Base-by-base conservation (phyloP, 2,888 invertebrate genomes). In the Quadroppia sp. region DNA sequence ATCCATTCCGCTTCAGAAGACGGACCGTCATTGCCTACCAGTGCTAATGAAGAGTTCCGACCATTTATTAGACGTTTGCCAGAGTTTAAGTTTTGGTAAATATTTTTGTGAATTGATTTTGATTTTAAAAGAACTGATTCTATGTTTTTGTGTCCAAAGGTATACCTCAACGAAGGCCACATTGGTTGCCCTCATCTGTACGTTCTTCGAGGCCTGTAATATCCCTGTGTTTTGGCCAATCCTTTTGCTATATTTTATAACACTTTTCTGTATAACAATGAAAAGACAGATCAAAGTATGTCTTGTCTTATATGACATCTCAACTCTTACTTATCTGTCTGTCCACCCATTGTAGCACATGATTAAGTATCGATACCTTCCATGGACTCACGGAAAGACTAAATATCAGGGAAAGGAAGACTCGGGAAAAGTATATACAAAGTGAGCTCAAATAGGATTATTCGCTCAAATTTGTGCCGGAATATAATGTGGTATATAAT, bases 141-240 rank as follows among this genome's bases (percentile, higher is more conserved):
- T n/a, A n/a, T n/a, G n/a, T n/a, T n/a, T n/a, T n/a, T n/a, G n/a
- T n/a, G n/a, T 61, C 1, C 20, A 11, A 23, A 86, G 86, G 86
- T 89, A 97, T 80, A 95, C 97, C 79, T 92, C 96, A 76, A 90
- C 92, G 76, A 96, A 95, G 83, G 95, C 97, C 79, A 94, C 97
- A 50, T 79, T 94, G 15, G 87, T 99, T 79, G 95, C 91, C 59
- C 87, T 93, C 81, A 84, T 89, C 79, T 96, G 95, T 85, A 99
- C 99, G 76, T 92, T 96, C 84, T 96, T 99, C 83, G 95, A 98
- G 81, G 90, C 91, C 80, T 95, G 98, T 84, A 96, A 99, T 86
- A 91, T 99, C 83, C 99, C 99, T 82, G 99, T 99, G 80, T 99
- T 99, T 85, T 99, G 99, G 99, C 99, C 99, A 76, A 99, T 99